A percentile compares a stretch with the other conserved stretches of the same genome.
Conservation (phyloP, 2,888 invertebrate species). For the Apodemia arnacis region DNA sequence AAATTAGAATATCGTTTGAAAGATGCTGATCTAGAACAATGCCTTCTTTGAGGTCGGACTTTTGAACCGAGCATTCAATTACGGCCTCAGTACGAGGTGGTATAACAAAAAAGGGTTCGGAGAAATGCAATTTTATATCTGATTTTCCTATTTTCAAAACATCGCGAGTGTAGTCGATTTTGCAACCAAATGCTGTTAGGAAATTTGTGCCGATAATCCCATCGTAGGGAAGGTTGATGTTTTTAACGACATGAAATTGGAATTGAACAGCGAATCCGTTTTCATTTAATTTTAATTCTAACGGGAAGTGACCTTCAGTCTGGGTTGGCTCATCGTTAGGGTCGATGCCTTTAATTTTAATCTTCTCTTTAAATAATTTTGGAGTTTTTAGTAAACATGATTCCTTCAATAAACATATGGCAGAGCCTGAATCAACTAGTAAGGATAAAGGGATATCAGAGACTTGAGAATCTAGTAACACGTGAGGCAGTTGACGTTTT, state of each 20-base stretch:
- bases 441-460: conserved; percentile 24
- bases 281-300: conserved; percentile 35
- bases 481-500: conserved; percentile 19
- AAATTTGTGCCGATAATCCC: conserved; percentile 77
- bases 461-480: conserved; percentile 21
- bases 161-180: conserved; percentile 46
- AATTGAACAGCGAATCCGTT: not conserved
- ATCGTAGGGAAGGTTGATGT: conserved; percentile 72
- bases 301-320: conserved; percentile 61
- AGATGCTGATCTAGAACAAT: conserved; percentile 18
- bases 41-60: conserved; percentile 15
- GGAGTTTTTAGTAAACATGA: conserved; percentile 15
- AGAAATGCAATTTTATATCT: conserved; percentile 12
- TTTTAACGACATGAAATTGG: conserved; percentile 70
- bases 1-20: conserved; percentile 11
- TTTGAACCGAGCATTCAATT: conserved; percentile 12
- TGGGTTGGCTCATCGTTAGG: conserved; percentile 27
- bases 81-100: conserved; percentile 29
- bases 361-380: conserved; percentile 30
- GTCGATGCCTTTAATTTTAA: conserved; percentile 56
- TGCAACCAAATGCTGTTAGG: conserved; percentile 31
- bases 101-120: conserved; percentile 29
- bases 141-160: conserved; percentile 24
- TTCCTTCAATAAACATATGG: conserved; percentile 48
- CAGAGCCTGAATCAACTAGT: conserved; percentile 61